Percentiles rank a stretch among this genome's conserved stretches.
These are phyloP conservation scores for Pampusana beccarii DNA, from an alignment of 2,113 vertebrate species.

Conservation along the genomic window DNA sequence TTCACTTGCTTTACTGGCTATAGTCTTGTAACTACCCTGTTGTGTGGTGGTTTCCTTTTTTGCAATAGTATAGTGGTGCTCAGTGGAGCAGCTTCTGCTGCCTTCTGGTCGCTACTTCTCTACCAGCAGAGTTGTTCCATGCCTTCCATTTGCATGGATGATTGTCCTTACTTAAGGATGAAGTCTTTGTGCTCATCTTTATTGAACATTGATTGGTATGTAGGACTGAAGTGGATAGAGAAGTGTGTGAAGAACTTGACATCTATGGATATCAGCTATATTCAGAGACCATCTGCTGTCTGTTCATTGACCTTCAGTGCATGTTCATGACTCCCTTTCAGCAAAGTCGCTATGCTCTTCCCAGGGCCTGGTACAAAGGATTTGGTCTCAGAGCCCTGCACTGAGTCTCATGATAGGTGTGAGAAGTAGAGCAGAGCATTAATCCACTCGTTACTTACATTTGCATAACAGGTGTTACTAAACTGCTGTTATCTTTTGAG, in stretches of 20 bases:
- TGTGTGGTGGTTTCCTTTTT: background rate
- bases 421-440: background rate
- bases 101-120: background rate
- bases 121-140: background rate
- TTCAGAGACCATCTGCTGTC: background rate
- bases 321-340: background rate
- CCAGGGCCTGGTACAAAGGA: background rate
- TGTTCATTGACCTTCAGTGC: background rate
- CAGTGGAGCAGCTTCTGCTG: background rate
- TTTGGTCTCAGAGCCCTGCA: background rate
- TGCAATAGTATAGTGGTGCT: background rate
- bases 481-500: background rate
- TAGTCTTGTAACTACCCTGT: background rate
- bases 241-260: background rate
- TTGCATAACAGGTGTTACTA: background rate
- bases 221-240: background rate
- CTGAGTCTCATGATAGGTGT: background rate
- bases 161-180: background rate
- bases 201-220: background rate
- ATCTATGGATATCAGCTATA: background rate
- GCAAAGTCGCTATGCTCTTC: background rate
- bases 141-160: background rate
- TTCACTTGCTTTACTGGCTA: background rate
- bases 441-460: background rate
- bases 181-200: background rate